phyloP scores from a whole-genome alignment of 2,113 vertebrate species.

The Lichenostomus cassidix region DNA sequence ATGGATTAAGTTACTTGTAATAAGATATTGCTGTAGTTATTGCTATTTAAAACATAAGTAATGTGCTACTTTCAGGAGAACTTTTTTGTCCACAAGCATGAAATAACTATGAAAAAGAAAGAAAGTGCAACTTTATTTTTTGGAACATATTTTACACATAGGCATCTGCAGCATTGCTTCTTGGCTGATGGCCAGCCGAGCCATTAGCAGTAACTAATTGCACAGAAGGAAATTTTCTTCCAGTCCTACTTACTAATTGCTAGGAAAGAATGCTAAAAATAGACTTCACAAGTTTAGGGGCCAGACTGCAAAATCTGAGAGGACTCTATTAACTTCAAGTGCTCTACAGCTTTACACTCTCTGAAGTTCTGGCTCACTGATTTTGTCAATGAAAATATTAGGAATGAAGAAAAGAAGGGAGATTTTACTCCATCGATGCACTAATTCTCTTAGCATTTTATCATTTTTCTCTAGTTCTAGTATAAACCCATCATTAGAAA shows the following conservation, averaged over 20 bases:
- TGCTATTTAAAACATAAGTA: neutral
- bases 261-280: constrained; percentile 53
- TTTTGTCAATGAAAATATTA: neutral
- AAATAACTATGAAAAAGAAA: neutral
- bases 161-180: neutral
- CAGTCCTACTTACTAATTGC: constrained; percentile 31
- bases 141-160: neutral
- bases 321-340: neutral
- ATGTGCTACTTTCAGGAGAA: neutral
- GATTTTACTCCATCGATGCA: neutral
- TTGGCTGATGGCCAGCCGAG: constrained; percentile 8
- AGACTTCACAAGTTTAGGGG: neutral
- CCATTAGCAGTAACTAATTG: constrained; percentile 42
- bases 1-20: neutral
- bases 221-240: constrained; percentile 15
- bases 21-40: neutral
- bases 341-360: neutral
- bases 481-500: neutral
- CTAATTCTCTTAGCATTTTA: neutral
- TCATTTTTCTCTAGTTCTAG: neutral
- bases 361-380: neutral
- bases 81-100: neutral
- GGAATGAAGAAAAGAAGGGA: neutral
- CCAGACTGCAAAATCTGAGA: neutral
- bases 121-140: neutral